Percentiles rank a stretch among this genome's conserved stretches.
Evolutionary conservation across 2,113 vertebrate species (phyloP).

Genomic region (Lophura nycthemera): DNA sequence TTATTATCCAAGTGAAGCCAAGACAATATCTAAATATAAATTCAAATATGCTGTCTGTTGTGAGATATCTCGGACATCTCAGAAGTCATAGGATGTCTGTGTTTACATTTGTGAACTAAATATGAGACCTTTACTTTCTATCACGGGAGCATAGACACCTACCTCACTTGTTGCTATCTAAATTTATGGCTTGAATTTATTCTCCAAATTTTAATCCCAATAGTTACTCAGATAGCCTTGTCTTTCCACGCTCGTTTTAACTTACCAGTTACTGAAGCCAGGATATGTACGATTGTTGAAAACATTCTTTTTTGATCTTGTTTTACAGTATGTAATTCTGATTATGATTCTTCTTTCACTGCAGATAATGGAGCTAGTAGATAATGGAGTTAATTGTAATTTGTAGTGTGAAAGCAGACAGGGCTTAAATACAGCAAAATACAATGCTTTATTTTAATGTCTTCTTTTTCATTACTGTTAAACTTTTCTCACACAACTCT

Average conservation of each 20-base stretch:
- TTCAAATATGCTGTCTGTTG: not conserved
- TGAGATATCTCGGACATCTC: not conserved
- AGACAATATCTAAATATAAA: not conserved
- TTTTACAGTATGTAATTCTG: not conserved
- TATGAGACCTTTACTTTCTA: not conserved
- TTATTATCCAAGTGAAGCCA: not conserved
- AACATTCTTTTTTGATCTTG: rapidly evolving
- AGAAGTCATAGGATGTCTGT: not conserved
- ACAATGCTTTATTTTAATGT: not conserved
- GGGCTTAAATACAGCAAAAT: not conserved
- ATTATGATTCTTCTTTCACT: not conserved
- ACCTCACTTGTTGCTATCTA: not conserved
- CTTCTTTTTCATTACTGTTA: not conserved
- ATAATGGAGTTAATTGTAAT: not conserved
- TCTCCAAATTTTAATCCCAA: not conserved
- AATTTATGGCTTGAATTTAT: not conserved
- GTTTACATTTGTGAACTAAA: not conserved
- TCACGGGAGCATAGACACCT: not conserved
- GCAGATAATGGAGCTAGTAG: not conserved
- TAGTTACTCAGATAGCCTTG: not conserved
- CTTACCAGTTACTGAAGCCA: not conserved
- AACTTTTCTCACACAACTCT: not conserved
- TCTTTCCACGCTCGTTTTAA: not conserved
- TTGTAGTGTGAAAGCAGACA: not conserved
- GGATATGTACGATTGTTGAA: not conserved